phyloP scores from a whole-genome alignment of 2,888 invertebrate genomes.

The Chaitophorus viminalis region DNA sequence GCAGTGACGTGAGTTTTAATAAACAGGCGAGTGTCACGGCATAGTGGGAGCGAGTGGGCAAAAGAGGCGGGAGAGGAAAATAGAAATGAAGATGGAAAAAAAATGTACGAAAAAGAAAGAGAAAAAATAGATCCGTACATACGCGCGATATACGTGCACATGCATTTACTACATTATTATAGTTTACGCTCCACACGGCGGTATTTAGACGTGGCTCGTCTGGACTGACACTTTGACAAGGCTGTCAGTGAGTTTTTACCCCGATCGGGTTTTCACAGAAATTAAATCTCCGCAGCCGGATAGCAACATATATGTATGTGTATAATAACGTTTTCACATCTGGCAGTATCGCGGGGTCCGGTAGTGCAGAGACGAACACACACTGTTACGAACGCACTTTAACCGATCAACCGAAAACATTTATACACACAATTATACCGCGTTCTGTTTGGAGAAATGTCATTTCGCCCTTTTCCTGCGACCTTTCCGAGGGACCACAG shows the following conservation, averaged over 20 bases:
- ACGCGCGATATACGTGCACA: background rate
- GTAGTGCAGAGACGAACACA: background rate
- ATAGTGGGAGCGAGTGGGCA: background rate
- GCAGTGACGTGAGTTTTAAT: background rate
- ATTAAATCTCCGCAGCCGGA: constrained; percentile 30
- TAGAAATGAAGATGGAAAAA: background rate
- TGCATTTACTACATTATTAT: too few relatives aligned
- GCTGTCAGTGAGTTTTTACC: constrained; percentile 58
- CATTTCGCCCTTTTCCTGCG: background rate
- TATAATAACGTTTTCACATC: constrained; percentile 37
- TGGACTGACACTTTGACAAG: constrained; percentile 54
- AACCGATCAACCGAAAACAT: constrained; percentile 52
- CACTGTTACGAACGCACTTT: constrained; percentile 13
- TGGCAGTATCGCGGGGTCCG: constrained; percentile 25
- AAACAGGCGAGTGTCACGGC: background rate
- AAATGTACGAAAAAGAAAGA: background rate
- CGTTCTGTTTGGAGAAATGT: constrained; percentile 32
- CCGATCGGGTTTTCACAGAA: constrained; percentile 47
- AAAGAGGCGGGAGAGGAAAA: background rate
- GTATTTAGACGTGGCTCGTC: constrained; percentile 33
- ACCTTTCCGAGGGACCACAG: background rate
- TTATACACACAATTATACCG: constrained; percentile 27
- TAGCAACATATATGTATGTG: background rate
- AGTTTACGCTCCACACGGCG: too few relatives aligned
- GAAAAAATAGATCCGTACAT: background rate